Conservation (phyloP, 2,797 vertebrate genomes). For the Triplophysa bombifrons region DNA sequence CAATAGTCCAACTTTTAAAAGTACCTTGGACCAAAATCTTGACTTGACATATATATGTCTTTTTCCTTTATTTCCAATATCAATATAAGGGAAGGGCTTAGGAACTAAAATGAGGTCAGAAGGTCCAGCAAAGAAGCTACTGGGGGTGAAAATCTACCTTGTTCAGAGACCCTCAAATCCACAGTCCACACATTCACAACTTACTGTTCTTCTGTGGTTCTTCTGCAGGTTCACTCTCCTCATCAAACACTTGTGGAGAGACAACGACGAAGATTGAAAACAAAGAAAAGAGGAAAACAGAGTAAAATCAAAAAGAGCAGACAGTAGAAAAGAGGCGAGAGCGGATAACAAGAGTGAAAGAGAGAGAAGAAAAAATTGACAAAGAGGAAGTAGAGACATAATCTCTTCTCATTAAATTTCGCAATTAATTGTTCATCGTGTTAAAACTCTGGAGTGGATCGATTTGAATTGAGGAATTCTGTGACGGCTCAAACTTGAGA, state of each 20-base stretch:
- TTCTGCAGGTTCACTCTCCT: slow-evolving; percentile 73
- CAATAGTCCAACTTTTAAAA: not conserved
- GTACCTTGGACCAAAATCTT: not conserved
- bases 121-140: not conserved
- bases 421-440: slow-evolving; percentile 36
- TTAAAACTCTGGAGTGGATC: slow-evolving; percentile 7
- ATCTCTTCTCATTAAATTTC: slow-evolving; percentile 22
- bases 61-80: not conserved
- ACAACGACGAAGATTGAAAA: slow-evolving; percentile 41
- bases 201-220: slow-evolving; percentile 74
- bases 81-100: not conserved
- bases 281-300: slow-evolving; percentile 34
- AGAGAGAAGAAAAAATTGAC: slow-evolving; percentile 2
- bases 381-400: not conserved
- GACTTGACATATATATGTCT: too few species aligned
- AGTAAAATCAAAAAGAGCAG: not conserved
- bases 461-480: slow-evolving; percentile 30
- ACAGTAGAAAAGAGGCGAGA: slow-evolving; percentile 21
- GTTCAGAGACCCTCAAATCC: not conserved
- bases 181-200: slow-evolving; percentile 46
- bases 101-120: not conserved
- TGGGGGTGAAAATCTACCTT: not conserved
- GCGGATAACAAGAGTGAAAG: slow-evolving; percentile 12
- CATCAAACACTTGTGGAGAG: slow-evolving; percentile 73
- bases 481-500: slow-evolving; percentile 30